Conservation (phyloP, 2,797 vertebrate species). For the Pseudochromis fuscus region DNA sequence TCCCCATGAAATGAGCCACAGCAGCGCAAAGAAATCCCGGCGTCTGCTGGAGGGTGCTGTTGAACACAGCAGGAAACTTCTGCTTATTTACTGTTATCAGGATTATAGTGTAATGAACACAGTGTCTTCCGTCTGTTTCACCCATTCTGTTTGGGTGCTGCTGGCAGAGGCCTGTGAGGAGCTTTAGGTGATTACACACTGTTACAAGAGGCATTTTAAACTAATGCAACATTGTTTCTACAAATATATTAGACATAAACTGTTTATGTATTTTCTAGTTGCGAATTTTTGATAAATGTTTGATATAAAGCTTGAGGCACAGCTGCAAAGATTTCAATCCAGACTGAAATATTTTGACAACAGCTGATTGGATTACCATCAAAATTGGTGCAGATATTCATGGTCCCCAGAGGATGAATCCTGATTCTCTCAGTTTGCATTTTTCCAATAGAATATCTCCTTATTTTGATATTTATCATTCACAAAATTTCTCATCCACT, state of each 20-base stretch:
- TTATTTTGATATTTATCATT: no score
- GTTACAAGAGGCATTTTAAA: neutral
- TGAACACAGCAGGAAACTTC: conserved; percentile 51
- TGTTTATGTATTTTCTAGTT: neutral
- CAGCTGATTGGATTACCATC: neutral
- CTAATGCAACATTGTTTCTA: neutral
- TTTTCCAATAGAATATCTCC: no score
- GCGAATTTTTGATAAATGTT: neutral
- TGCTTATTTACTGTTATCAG: conserved; percentile 65
- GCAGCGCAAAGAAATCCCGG: conserved; percentile 39
- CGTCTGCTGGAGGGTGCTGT: conserved; percentile 55
- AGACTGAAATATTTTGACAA: neutral
- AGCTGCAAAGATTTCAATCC: neutral
- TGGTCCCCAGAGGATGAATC: neutral
- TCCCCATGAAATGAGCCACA: conserved; percentile 57
- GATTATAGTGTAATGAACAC: conserved; percentile 42
- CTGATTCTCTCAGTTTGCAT: neutral
- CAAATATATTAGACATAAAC: neutral
- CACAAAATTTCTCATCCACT: no score
- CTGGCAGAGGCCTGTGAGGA: neutral
- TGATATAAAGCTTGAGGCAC: neutral
- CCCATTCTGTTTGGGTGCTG: neutral
- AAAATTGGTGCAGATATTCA: neutral
- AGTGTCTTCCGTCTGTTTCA: conserved; percentile 55
- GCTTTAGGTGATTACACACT: conserved; percentile 8